These are phyloP conservation scores for Siniperca undulata DNA, from an alignment of 2,797 vertebrate species.

Conservation along the genomic window DNA sequence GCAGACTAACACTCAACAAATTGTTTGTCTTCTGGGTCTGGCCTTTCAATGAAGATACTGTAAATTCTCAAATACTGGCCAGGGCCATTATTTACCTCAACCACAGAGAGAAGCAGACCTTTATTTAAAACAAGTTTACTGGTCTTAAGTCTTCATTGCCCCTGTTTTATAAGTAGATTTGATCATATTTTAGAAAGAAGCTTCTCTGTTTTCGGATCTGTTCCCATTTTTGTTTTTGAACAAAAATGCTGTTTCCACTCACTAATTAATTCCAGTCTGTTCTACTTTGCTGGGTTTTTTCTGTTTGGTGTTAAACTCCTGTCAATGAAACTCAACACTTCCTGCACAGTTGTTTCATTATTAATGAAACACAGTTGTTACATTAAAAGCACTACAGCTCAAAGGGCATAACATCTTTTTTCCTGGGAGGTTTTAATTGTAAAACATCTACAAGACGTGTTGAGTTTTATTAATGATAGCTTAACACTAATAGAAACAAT, in stretches of 20 bases:
- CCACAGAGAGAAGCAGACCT: not conserved
- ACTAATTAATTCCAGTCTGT: not conserved
- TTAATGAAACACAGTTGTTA: not conserved
- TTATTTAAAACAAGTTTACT: too few species aligned
- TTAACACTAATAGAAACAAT: not conserved
- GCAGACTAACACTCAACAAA: not conserved
- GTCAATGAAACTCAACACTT: not conserved
- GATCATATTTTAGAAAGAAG: too few species aligned
- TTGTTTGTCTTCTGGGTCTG: too few species aligned
- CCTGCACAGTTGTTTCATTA: not conserved
- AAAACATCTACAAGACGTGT: not conserved
- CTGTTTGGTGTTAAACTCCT: too few species aligned
- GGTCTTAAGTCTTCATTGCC: too few species aligned
- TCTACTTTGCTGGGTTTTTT: not conserved
- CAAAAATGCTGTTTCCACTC: not conserved
- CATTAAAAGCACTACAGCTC: not conserved
- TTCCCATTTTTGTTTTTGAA: too few species aligned
- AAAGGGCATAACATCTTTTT: not conserved
- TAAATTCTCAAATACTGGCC: not conserved
- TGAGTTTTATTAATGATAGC: not conserved
- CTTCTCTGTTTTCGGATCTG: too few species aligned
- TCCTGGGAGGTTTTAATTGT: not conserved
- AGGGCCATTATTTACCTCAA: not conserved
- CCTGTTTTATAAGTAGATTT: too few species aligned
- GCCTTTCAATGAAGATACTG: too few species aligned